phyloP scores from a whole-genome alignment of 2,113 vertebrate genomes.

The Tachuris rubrigastra region DNA sequence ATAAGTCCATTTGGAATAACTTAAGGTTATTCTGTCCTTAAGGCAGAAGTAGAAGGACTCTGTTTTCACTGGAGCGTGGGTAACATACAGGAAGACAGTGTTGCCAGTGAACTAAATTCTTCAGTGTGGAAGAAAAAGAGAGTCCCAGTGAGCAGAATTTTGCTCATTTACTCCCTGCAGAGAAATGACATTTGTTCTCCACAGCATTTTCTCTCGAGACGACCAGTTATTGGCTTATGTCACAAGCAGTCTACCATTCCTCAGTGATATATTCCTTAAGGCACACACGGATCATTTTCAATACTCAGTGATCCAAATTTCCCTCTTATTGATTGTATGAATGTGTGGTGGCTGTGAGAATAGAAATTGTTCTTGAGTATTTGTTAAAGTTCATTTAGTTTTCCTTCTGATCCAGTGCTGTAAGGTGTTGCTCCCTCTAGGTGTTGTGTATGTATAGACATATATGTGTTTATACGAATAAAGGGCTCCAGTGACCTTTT shows the following conservation, averaged over 20 bases:
- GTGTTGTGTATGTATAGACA: too few species aligned
- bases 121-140: background rate
- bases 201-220: constrained; percentile 10
- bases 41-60: background rate
- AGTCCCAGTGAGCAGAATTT: background rate
- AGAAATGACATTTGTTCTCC: constrained; percentile 41
- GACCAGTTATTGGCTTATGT: constrained; percentile 19
- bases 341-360: background rate
- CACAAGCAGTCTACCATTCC: background rate
- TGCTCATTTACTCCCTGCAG: constrained; percentile 40
- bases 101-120: background rate
- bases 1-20: background rate
- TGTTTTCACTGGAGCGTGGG: background rate
- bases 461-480: background rate
- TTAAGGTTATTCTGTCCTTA: background rate
- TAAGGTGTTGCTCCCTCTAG: background rate
- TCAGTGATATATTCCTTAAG: background rate
- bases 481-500: background rate
- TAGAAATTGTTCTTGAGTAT: background rate
- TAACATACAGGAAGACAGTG: background rate
- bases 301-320: background rate
- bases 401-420: background rate
- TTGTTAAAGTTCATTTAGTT: background rate
- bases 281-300: background rate
- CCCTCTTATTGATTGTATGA: background rate